These are phyloP conservation scores for Iselma pallidipennis DNA, from an alignment of 2,888 invertebrate species.

Conservation along the genomic window DNA sequence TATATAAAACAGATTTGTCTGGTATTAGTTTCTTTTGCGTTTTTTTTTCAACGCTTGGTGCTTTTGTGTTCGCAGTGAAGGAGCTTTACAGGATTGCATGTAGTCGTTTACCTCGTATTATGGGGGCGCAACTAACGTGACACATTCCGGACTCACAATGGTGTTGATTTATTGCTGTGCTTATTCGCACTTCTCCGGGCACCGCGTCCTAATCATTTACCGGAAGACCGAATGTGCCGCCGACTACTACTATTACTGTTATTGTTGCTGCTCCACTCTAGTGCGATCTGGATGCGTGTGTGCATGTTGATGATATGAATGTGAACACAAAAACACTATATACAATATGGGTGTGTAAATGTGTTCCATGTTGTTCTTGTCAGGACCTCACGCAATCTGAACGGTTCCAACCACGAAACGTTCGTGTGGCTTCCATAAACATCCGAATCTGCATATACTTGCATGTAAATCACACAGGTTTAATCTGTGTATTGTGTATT, in stretches of 20 bases:
- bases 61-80: background rate
- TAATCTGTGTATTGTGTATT: conserved; percentile 22
- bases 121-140: conserved; percentile 33
- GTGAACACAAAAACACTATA: background rate
- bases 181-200: conserved; percentile 43
- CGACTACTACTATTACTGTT: background rate
- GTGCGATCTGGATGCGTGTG: background rate
- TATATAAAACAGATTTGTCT: background rate
- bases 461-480: conserved; percentile 21
- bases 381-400: conserved; percentile 19
- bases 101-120: conserved; percentile 30
- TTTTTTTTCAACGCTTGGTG: background rate
- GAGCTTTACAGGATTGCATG: conserved; percentile 8
- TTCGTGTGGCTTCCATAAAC: conserved; percentile 6
- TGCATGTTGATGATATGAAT: background rate
- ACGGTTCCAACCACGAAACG: background rate
- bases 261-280: background rate
- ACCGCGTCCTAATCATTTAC: conserved; percentile 36
- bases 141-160: conserved; percentile 30
- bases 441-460: conserved; percentile 21
- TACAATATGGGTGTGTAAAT: background rate
- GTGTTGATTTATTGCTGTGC: conserved; percentile 39
- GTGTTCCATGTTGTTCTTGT: conserved; percentile 7
- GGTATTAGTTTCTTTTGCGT: background rate
- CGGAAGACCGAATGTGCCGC: conserved; percentile 16